Percentiles rank a stretch among this genome's conserved stretches.
phyloP scores from a whole-genome alignment of 2,797 vertebrate species.

The Leucoraja ocellata region DNA sequence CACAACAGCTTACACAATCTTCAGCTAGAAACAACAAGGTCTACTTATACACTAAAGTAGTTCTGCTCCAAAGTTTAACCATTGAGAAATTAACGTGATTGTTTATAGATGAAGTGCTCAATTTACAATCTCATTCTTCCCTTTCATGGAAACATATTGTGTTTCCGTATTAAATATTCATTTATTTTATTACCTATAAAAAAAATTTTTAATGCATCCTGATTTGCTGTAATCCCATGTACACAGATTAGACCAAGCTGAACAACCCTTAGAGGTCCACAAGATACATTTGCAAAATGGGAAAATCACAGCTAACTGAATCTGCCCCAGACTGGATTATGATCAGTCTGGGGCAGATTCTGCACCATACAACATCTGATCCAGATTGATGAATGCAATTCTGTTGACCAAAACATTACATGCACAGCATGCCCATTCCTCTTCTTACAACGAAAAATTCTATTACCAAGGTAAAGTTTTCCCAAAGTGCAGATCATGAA shows the following conservation, averaged over 20 bases:
- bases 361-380: background rate
- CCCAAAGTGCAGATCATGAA: background rate
- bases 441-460: background rate
- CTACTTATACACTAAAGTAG: background rate
- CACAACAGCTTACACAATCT: background rate
- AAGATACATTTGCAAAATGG: background rate
- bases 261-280: background rate
- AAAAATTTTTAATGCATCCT: background rate
- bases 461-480: background rate
- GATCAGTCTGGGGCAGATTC: no score
- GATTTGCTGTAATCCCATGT: background rate
- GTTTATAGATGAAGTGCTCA: background rate
- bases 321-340: background rate
- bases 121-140: background rate
- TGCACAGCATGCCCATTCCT: background rate
- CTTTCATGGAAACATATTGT: background rate
- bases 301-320: background rate
- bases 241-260: background rate
- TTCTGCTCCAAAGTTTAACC: background rate
- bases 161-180: background rate
- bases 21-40: background rate
- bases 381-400: no score
- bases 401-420: background rate
- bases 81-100: background rate
- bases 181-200: background rate